phyloP scores from a whole-genome alignment of 2,797 vertebrate species.

The Lophotriccus pileatus region DNA sequence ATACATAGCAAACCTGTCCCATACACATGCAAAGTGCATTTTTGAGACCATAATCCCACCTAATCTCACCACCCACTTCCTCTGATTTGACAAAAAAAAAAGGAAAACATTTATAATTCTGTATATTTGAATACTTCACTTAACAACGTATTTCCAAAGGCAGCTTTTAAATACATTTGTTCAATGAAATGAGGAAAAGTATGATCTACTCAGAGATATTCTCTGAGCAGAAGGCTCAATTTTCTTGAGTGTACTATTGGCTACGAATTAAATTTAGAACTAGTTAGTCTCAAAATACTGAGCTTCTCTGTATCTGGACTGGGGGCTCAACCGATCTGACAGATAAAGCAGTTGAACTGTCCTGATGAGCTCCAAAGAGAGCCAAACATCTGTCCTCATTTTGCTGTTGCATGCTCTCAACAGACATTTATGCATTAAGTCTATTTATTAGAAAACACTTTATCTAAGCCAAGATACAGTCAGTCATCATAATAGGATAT shows the following conservation, averaged over 20 bases:
- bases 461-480: constrained; percentile 52
- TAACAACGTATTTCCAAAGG: not conserved
- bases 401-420: constrained; percentile 22
- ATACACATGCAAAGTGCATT: not conserved
- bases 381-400: constrained; percentile 55
- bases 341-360: constrained; percentile 44
- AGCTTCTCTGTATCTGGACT: not conserved
- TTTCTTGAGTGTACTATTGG: not conserved
- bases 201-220: not conserved
- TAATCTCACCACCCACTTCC: not conserved
- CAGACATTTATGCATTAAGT: constrained; percentile 55
- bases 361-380: constrained; percentile 55
- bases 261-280: not conserved
- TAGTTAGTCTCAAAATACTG: not conserved
- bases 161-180: not conserved
- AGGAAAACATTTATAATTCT: not conserved
- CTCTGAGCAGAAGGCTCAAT: not conserved
- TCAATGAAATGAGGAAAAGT: not conserved
- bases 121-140: not conserved
- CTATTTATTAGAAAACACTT: constrained; percentile 58
- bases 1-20: not conserved
- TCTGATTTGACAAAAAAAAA: not conserved
- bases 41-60: not conserved
- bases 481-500: constrained; percentile 31
- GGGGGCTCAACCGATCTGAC: constrained; percentile 25